Evolutionary conservation across 2,888 invertebrate species (phyloP).

Genomic region (Drosophila vallismaia): DNA sequence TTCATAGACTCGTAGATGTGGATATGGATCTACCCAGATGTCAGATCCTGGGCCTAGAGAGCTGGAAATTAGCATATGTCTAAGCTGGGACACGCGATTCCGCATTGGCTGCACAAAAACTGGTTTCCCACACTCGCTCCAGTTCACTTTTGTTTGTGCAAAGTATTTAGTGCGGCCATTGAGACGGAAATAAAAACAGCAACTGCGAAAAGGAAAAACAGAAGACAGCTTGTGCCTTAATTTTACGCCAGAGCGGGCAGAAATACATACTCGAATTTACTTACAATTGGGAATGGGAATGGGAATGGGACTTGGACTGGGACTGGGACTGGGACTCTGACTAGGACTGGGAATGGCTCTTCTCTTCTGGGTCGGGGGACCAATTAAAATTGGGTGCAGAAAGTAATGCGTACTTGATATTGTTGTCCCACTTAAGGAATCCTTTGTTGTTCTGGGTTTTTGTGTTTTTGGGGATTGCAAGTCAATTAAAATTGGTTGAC

Average conservation of each 20-base stretch:
- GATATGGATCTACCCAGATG: neutral
- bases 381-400: constrained; percentile 65
- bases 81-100: constrained; percentile 48
- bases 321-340: too few relatives aligned
- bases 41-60: neutral
- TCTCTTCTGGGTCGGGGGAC: constrained; percentile 44
- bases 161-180: constrained; percentile 77
- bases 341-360: neutral
- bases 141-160: constrained; percentile 53
- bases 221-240: constrained; percentile 51
- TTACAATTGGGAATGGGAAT: neutral
- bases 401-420: constrained; percentile 67
- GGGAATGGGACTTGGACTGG: too few relatives aligned
- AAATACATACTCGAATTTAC: constrained; percentile 37
- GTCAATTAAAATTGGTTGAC: constrained; percentile 78
- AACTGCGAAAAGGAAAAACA: constrained; percentile 23
- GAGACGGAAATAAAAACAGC: constrained; percentile 64
- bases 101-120: constrained; percentile 30
- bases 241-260: constrained; percentile 64
- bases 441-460: neutral
- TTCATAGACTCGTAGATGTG: neutral
- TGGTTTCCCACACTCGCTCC: constrained; percentile 51
- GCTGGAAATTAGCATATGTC: constrained; percentile 39
- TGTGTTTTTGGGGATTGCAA: constrained; percentile 61
- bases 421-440: constrained; percentile 29